Percentiles rank a stretch among this genome's conserved stretches.
Conservation (phyloP, 2,797 vertebrate species). For the Trachurus trachurus region DNA sequence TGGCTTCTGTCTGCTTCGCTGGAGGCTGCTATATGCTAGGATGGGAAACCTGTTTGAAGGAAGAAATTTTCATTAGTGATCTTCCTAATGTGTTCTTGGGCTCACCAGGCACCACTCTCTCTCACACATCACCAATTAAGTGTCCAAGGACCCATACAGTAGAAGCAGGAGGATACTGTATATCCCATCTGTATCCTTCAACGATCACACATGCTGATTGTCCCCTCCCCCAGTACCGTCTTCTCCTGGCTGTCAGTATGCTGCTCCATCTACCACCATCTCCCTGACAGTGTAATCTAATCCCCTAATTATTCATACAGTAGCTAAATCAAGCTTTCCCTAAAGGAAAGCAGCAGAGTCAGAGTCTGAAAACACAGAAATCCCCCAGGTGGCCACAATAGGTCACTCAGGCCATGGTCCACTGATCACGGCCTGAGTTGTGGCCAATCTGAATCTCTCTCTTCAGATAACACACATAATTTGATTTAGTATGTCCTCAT, state of each 20-base stretch:
- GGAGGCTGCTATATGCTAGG: conserved; percentile 3
- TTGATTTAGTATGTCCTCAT: too few relatives aligned
- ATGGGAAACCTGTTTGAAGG: conserved; percentile 6
- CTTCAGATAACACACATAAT: background rate
- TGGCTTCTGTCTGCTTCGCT: conserved; percentile 11
- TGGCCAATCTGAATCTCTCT: background rate
- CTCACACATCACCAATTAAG: conserved; percentile 48
- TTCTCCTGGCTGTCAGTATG: conserved; percentile 9
- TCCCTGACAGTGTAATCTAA: conserved; percentile 20
- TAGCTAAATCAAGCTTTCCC: conserved; percentile 23
- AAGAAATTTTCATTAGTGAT: conserved; percentile 54
- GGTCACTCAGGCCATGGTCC: background rate
- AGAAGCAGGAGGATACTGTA: conserved; percentile 20
- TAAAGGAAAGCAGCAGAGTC: conserved; percentile 12
- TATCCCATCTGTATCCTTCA: conserved; percentile 9
- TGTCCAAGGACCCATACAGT: conserved; percentile 27
- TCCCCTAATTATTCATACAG: conserved; percentile 38
- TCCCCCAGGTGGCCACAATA: background rate
- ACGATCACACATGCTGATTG: background rate
- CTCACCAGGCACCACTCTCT: background rate
- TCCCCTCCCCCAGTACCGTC: background rate
- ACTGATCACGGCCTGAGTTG: background rate
- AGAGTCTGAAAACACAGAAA: conserved; percentile 14
- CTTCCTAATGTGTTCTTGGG: conserved; percentile 62
- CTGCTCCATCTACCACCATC: conserved; percentile 18